Evolutionary conservation across 2,113 vertebrate species (phyloP).

Genomic region (Tachysurus fulvidraco): DNA sequence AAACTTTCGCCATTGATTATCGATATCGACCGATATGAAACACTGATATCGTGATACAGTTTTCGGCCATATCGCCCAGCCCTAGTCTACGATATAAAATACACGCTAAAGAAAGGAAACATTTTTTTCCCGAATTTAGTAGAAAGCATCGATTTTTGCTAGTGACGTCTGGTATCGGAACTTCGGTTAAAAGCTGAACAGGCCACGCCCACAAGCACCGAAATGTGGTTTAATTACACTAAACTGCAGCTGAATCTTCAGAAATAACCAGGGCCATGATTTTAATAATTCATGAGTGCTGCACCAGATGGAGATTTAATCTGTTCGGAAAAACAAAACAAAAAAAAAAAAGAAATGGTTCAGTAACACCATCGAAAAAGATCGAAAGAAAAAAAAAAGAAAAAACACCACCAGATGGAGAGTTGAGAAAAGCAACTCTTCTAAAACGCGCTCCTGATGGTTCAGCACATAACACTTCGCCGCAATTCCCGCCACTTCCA

Average conservation of each 20-base stretch:
- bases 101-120: neutral
- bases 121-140: neutral
- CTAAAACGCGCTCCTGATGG: constrained; percentile 26
- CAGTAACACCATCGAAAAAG: neutral
- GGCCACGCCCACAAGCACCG: neutral
- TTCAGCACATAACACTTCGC: neutral
- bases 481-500: neutral
- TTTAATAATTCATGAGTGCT: constrained; percentile 24
- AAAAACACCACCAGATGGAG: constrained; percentile 30
- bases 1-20: too few species aligned
- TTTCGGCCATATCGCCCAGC: too few species aligned
- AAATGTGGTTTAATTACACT: neutral
- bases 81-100: neutral
- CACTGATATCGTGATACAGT: too few species aligned
- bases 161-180: neutral
- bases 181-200: neutral
- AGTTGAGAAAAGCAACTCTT: constrained; percentile 32
- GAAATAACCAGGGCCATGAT: neutral
- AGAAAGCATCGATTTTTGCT: neutral
- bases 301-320: constrained; percentile 40
- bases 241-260: neutral
- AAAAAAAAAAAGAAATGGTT: constrained; percentile 10
- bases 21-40: too few species aligned
- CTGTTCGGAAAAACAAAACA: constrained; percentile 18
- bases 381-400: neutral